Evolutionary conservation across 2,888 invertebrate genomes (phyloP).

Genomic region (Chrysolina americana): DNA sequence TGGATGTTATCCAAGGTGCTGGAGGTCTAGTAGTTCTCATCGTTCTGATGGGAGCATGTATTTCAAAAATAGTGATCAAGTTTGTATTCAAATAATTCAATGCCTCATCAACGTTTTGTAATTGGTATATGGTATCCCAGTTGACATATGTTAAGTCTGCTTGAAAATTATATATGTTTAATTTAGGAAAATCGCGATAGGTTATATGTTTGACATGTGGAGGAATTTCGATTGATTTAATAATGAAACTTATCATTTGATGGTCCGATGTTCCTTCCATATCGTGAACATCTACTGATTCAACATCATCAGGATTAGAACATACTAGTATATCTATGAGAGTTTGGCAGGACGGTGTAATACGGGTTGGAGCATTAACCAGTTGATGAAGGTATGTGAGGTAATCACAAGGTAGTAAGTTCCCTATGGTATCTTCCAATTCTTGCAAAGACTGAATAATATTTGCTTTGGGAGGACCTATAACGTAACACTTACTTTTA

Average conservation of each 20-base stretch:
- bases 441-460: not conserved
- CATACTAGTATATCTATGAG: conserved; percentile 9
- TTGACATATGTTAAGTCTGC: conserved; percentile 16
- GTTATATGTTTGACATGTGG: no score
- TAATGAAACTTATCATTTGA: no score
- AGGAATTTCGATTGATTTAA: no score
- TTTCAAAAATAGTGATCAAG: conserved; percentile 11
- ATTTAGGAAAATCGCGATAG: no score
- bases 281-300: no score
- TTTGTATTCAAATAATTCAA: conserved; percentile 15
- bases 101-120: conserved; percentile 18
- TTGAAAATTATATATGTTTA: no score
- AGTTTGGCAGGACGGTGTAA: conserved; percentile 8
- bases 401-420: conserved; percentile 5
- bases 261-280: no score
- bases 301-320: no score
- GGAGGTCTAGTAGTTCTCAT: conserved; percentile 26
- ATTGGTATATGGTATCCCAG: conserved; percentile 18
- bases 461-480: conserved; percentile 3
- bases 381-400: conserved; percentile 12
- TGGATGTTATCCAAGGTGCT: conserved; percentile 26
- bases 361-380: not conserved
- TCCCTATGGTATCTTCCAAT: conserved; percentile 7
- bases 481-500: conserved; percentile 1
- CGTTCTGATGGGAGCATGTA: conserved; percentile 21